phyloP scores from a whole-genome alignment of 1,140 invertebrate species.

The Neodiprion fabricii region DNA sequence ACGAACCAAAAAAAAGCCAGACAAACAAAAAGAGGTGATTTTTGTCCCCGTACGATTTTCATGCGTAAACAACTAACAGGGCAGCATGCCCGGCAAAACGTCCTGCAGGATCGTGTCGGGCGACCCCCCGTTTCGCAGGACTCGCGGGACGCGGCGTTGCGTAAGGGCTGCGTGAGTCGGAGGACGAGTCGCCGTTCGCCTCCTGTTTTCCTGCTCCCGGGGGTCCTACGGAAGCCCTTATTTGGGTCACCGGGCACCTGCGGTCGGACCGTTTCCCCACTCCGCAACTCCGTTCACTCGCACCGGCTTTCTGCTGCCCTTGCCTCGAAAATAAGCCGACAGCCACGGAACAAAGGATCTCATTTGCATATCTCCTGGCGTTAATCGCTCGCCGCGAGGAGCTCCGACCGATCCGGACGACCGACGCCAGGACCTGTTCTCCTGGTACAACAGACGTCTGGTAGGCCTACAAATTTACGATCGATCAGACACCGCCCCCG shows the following conservation, averaged over 20 bases:
- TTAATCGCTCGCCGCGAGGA: neutral
- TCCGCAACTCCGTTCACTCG: constrained; percentile 33
- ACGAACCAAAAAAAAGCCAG: too few species aligned
- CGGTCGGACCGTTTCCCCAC: constrained; percentile 27
- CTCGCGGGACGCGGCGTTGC: constrained; percentile 34
- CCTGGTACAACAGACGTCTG: constrained; percentile 54
- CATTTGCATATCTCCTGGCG: constrained; percentile 56
- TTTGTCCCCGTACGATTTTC: constrained; percentile 30
- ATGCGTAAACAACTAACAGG: constrained; percentile 62
- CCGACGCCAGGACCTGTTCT: constrained; percentile 34
- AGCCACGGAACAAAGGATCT: constrained; percentile 61
- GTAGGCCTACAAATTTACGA: constrained; percentile 60
- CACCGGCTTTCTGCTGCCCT: constrained; percentile 45
- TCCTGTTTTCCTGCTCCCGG: constrained; percentile 54
- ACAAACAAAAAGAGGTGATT: too few species aligned
- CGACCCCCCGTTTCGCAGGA: constrained; percentile 12
- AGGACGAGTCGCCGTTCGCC: constrained; percentile 10
- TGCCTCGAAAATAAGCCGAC: constrained; percentile 57
- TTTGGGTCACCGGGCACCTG: constrained; percentile 56
- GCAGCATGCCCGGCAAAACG: constrained; percentile 43
- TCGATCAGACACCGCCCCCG: constrained; percentile 33
- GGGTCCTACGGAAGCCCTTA: constrained; percentile 63
- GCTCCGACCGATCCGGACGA: neutral
- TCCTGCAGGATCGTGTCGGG: constrained; percentile 34
- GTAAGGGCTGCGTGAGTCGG: constrained; percentile 27